phyloP scores from a whole-genome alignment of 2,888 invertebrate genomes.

The Salticus scenicus region DNA sequence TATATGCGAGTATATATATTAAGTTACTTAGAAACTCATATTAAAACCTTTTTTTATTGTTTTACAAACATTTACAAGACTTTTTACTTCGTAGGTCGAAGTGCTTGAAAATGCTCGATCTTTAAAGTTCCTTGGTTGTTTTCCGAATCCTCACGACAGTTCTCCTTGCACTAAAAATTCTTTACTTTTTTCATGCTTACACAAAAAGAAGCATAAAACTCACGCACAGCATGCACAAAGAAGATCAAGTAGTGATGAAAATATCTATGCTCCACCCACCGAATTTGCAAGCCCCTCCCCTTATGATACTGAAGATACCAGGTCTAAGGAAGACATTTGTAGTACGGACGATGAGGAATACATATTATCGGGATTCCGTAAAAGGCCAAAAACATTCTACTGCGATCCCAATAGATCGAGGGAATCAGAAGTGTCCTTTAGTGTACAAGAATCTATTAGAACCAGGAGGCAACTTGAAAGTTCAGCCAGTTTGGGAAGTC shows the following conservation, averaged over 20 bases:
- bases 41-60: too few species aligned
- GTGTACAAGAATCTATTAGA: constrained; percentile 22
- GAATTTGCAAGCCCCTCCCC: constrained; percentile 31
- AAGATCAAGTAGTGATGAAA: constrained; percentile 59
- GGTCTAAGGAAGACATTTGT: constrained; percentile 51
- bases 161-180: constrained; percentile 71
- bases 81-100: constrained; percentile 61
- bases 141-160: constrained; percentile 69
- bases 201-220: constrained; percentile 55
- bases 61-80: too few species aligned
- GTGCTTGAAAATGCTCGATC: constrained; percentile 65
- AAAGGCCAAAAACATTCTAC: constrained; percentile 85
- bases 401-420: constrained; percentile 74
- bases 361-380: constrained; percentile 83
- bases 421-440: constrained; percentile 22
- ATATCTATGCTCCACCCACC: constrained; percentile 47
- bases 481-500: constrained; percentile 64
- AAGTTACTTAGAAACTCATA: too few species aligned
- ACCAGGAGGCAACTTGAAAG: constrained; percentile 54
- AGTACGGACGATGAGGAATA: constrained; percentile 58
- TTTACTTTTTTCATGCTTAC: constrained; percentile 67
- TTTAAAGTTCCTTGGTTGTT: constrained; percentile 70
- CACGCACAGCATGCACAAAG: constrained; percentile 18
- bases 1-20: too few species aligned
- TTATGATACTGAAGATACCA: constrained; percentile 38